Conservation (phyloP, 1,140 invertebrate species). For the Dicyema japonicum region DNA sequence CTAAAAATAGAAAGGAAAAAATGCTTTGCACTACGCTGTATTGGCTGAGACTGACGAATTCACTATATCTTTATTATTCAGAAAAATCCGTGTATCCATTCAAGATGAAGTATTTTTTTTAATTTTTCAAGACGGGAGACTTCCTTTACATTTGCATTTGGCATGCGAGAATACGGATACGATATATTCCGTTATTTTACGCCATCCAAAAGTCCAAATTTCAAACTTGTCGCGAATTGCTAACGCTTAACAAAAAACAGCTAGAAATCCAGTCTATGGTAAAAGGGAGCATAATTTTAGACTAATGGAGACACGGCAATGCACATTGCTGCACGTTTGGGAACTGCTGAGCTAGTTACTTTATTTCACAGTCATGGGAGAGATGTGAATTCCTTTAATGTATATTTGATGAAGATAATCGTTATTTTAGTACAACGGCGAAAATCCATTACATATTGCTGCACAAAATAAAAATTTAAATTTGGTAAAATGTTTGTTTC, state of each 20-base stretch:
- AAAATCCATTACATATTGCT: slow-evolving; percentile 63
- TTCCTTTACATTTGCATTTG: not conserved
- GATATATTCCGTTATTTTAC: slow-evolving; percentile 57
- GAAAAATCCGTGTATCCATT: not conserved
- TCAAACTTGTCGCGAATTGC: slow-evolving; percentile 53
- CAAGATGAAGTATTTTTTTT: slow-evolving; percentile 1
- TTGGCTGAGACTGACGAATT: not conserved
- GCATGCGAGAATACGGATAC: slow-evolving; percentile 17
- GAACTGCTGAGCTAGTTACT: slow-evolving; percentile 57
- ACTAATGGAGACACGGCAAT: slow-evolving; percentile 38
- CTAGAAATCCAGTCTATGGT: slow-evolving; percentile 9
- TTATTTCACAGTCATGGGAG: slow-evolving; percentile 66
- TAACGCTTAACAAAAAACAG: slow-evolving; percentile 24
- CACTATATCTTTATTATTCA: not conserved
- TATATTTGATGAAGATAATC: slow-evolving; percentile 18
- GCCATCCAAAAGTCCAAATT: slow-evolving; percentile 67
- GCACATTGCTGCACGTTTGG: slow-evolving; percentile 49
- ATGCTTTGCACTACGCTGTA: not conserved
- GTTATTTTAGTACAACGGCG: slow-evolving; percentile 36
- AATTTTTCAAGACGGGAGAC: slow-evolving; percentile 5
- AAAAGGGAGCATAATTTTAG: slow-evolving; percentile 10
- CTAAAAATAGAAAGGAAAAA: slow-evolving; percentile 2
- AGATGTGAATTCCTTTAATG: slow-evolving; percentile 51
- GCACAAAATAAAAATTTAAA: slow-evolving; percentile 71
- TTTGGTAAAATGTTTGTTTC: slow-evolving; percentile 67